These are phyloP conservation scores for Eupithecia subfuscata DNA, from an alignment of 2,888 invertebrate species.

Conservation along the genomic window DNA sequence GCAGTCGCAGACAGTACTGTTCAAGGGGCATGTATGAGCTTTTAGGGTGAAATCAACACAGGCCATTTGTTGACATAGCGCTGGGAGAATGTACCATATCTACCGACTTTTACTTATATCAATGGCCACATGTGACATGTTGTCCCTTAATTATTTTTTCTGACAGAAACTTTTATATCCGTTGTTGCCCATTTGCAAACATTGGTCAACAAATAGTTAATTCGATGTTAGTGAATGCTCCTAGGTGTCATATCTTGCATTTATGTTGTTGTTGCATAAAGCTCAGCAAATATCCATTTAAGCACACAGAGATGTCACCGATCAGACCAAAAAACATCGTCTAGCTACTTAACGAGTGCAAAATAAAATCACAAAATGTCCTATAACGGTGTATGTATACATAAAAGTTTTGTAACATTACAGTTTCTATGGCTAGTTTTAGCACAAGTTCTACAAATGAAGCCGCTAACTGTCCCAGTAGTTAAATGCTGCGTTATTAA, in stretches of 20 bases:
- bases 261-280: neutral
- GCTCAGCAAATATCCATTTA: neutral
- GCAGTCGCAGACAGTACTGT: too few relatives aligned
- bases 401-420: neutral
- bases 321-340: neutral
- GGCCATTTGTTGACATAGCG: too few relatives aligned
- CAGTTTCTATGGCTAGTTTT: neutral
- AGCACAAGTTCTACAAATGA: neutral
- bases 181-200: neutral
- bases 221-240: neutral
- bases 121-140: too few relatives aligned
- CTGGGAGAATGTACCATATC: too few relatives aligned
- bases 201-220: neutral
- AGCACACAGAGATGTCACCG: neutral
- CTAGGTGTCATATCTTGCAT: neutral
- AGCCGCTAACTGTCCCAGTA: conserved; percentile 19
- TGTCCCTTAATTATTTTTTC: too few relatives aligned
- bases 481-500: conserved; percentile 63
- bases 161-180: neutral
- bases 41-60: too few relatives aligned
- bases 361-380: neutral
- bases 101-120: too few relatives aligned
- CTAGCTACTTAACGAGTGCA: too few relatives aligned
- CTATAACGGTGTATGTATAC: neutral
- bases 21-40: too few relatives aligned